phyloP scores from a whole-genome alignment of 2,888 invertebrate species.

The Pedicia rivosa region DNA sequence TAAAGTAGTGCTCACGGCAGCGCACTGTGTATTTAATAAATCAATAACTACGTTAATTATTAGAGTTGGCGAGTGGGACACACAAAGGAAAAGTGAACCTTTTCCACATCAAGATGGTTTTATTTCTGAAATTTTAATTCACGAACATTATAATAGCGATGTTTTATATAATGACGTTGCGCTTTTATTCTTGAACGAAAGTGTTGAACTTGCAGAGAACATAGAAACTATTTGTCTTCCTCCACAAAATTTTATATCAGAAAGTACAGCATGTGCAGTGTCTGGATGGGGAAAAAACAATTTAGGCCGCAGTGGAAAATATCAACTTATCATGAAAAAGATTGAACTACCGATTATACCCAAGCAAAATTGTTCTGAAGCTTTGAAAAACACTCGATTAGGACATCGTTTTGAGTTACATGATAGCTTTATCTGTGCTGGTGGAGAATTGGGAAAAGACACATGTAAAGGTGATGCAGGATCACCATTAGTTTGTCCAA shows the following conservation, averaged over 20 bases:
- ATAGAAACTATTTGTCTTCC: conserved; percentile 55
- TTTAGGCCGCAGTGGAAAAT: conserved; percentile 32
- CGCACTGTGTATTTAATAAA: conserved; percentile 47
- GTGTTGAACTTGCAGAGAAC: conserved; percentile 46
- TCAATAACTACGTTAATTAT: conserved; percentile 25
- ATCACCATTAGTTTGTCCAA: conserved; percentile 59
- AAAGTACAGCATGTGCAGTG: conserved; percentile 20
- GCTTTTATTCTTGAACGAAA: conserved; percentile 43
- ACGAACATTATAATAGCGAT: conserved; percentile 44
- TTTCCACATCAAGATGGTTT: conserved; percentile 52
- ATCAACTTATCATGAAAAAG: conserved; percentile 48
- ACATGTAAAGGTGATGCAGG: conserved; percentile 68
- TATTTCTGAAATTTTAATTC: conserved; percentile 38
- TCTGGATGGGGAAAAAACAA: conserved; percentile 28
- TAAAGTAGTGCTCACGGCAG: conserved; percentile 60
- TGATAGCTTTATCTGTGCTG: conserved; percentile 59
- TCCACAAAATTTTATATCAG: conserved; percentile 27
- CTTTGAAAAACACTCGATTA: conserved; percentile 47
- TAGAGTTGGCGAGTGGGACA: conserved; percentile 72
- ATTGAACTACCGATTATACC: conserved; percentile 56
- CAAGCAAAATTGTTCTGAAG: conserved; percentile 27
- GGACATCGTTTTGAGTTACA: conserved; percentile 50
- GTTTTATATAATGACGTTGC: conserved; percentile 62
- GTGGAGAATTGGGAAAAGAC: conserved; percentile 55
- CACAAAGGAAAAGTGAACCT: conserved; percentile 52